A percentile compares a stretch with the other conserved stretches of the same genome.
phyloP scores from a whole-genome alignment of 2,888 invertebrate species.

The Leptura quadrifasciata region DNA sequence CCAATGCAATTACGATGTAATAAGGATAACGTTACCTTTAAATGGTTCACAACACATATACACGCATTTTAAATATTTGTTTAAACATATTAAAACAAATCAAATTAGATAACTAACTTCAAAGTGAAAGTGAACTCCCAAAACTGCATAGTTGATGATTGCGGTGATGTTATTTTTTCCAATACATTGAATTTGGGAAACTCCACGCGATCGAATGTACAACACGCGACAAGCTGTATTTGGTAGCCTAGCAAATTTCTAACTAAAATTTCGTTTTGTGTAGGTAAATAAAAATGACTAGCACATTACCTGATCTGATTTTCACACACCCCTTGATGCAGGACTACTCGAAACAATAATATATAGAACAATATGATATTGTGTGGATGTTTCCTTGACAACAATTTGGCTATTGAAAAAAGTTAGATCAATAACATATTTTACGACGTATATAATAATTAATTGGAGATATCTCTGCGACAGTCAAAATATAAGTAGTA shows the following conservation, averaged over 20 bases:
- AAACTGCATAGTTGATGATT: not conserved
- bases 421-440: slow-evolving; percentile 44
- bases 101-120: not conserved
- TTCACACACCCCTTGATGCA: slow-evolving; percentile 41
- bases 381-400: slow-evolving; percentile 40
- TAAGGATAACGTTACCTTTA: not conserved
- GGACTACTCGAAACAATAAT: slow-evolving; percentile 43
- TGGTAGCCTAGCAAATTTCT: slow-evolving; percentile 5
- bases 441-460: not conserved
- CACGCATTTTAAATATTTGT: not conserved
- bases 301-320: slow-evolving; percentile 44
- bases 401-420: slow-evolving; percentile 15
- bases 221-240: slow-evolving; percentile 41
- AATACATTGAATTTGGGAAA: not conserved
- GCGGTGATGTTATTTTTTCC: not conserved
- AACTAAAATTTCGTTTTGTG: slow-evolving; percentile 15
- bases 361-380: slow-evolving; percentile 42
- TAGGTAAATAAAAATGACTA: slow-evolving; percentile 33
- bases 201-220: slow-evolving; percentile 42
- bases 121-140: not conserved
- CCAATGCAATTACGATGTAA: not conserved
- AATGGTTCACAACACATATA: not conserved
- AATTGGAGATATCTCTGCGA: not conserved
- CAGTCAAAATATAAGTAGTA: too few species aligned
- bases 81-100: not conserved